Evolutionary conservation across 2,113 vertebrate species (phyloP), one percentile per base, ranked within the genome.

Genomic region (Hypocryptadius cinnamomeus): DNA sequence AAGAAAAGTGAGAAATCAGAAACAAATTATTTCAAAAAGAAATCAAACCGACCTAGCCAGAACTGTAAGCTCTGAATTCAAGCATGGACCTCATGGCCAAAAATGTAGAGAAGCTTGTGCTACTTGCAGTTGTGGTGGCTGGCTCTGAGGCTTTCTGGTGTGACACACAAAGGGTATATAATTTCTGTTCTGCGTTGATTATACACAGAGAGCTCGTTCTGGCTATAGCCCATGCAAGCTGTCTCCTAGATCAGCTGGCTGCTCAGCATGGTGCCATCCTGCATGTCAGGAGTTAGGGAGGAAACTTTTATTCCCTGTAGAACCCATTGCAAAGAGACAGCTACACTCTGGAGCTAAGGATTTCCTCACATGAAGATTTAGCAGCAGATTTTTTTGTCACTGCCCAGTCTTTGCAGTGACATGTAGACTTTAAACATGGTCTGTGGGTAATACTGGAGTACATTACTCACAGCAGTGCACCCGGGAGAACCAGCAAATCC

Each of bases 41-140:
- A 77, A 44, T 48, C 27, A 2, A 44, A 60, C 33, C 6, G 3
- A 61, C 23, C 27, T 59, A 50, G 39, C 47, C 63, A 59, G 64
- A 31, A 56, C 54, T 15, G 5, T 8, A 45, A 82, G 15, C 45
- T 57, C 70, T 23, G 15, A 69, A 92, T 61, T 85, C 59, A 73
- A 74, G 50, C 0, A 0, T 1, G 25, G 50, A 50, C 18, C 33
- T 76, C 45, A 22, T 14, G 0, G 0, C 40, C 72, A 81, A 57
- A 84, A 77, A 53, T 1, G 10, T 1, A 27, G 37, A 81, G 40
- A 14, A 63, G 48, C 48, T 71, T 39, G 17, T 23, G 59, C 57
- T 79, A 8, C 44, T 74, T 44, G 56, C 48, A 84, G 0, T 53
- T 77, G 39, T 50, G 25, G 59, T 45, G 33, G n/a, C 53, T 66